phyloP scores from a whole-genome alignment of 2,888 invertebrate genomes.

The Onthophagus sagittarius region DNA sequence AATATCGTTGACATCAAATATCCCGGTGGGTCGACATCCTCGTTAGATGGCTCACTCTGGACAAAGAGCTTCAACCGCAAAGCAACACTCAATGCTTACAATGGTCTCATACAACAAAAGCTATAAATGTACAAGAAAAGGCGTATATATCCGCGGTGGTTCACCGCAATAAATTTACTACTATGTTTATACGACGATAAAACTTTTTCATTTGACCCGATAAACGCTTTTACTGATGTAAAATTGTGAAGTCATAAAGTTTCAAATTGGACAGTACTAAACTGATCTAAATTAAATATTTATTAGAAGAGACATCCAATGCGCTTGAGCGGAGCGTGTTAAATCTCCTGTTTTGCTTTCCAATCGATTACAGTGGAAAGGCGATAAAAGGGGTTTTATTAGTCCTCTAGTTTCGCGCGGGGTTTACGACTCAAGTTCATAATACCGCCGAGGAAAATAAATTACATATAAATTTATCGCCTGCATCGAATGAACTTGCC shows the following conservation, averaged over 20 bases:
- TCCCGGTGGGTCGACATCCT: not conserved
- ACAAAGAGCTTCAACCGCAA: not conserved
- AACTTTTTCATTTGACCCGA: not conserved
- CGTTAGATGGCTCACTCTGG: not conserved
- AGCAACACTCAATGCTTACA: not conserved
- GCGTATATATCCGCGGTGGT: too few species aligned
- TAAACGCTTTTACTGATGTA: not conserved
- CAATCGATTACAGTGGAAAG: not conserved
- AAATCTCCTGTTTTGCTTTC: not conserved
- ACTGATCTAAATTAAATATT: not conserved
- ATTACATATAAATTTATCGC: not conserved
- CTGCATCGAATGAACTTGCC: not conserved
- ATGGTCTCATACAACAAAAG: not conserved
- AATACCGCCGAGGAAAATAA: not conserved
- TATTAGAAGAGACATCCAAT: not conserved
- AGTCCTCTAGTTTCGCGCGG: not conserved
- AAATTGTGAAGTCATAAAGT: not conserved
- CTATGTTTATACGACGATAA: not conserved
- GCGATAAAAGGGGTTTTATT: not conserved
- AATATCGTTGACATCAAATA: not conserved
- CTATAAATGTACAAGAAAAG: too few species aligned
- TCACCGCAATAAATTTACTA: not conserved
- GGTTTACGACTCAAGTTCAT: not conserved
- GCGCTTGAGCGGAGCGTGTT: not conserved
- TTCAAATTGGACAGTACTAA: not conserved